A percentile compares a stretch with the other conserved stretches of the same genome.
Conservation (phyloP, 2,113 vertebrate genomes). For the Riparia riparia region DNA sequence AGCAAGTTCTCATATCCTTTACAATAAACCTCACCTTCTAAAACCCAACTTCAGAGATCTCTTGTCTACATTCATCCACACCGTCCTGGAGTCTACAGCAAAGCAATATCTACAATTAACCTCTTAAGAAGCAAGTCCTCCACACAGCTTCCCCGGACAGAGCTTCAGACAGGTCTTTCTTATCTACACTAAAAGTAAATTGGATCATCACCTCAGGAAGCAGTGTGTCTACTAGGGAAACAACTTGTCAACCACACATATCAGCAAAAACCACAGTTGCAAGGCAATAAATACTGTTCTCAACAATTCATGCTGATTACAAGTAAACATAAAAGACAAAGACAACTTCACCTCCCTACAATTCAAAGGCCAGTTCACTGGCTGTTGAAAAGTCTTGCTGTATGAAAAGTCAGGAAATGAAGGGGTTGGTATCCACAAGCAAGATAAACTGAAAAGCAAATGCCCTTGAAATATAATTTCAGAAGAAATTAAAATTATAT, state of each 20-base stretch:
- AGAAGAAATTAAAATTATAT: background rate
- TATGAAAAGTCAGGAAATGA: background rate
- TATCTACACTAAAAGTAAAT: conserved; percentile 2
- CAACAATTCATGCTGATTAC: background rate
- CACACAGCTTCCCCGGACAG: background rate
- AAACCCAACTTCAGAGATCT: too few relatives aligned
- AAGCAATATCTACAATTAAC: conserved; percentile 29
- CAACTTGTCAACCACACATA: background rate
- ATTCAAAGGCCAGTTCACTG: background rate
- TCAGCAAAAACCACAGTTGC: background rate
- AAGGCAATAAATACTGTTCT: background rate
- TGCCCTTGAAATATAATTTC: background rate
- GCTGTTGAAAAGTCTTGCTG: background rate
- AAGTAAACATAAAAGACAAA: background rate
- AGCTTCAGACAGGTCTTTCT: background rate
- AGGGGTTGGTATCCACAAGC: background rate
- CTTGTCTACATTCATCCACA: too few relatives aligned
- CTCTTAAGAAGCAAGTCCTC: conserved; percentile 39
- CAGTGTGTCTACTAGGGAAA: background rate
- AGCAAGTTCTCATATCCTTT: too few relatives aligned
- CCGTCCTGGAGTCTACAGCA: too few relatives aligned
- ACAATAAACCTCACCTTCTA: too few relatives aligned
- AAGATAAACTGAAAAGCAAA: background rate
- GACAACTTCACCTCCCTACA: background rate
- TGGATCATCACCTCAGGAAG: background rate